These are phyloP conservation scores for Alloscopus bannaensis DNA, from an alignment of 2,888 invertebrate species.

Conservation along the genomic window DNA sequence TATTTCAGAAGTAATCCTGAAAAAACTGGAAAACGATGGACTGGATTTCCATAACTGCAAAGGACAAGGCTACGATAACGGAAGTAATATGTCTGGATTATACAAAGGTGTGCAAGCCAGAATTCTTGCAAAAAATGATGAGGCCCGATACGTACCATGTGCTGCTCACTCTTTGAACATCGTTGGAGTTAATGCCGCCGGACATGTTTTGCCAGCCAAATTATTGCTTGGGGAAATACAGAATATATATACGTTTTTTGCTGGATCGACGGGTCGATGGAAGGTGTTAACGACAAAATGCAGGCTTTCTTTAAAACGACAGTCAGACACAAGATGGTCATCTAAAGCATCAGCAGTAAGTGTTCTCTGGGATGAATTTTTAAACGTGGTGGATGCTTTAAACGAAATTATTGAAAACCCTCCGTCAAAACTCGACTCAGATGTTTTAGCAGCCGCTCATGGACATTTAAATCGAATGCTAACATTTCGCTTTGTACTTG, in stretches of 20 bases:
- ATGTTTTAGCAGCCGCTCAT: neutral
- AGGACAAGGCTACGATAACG: constrained; percentile 56
- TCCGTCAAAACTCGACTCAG: neutral
- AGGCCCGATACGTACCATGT: constrained; percentile 40
- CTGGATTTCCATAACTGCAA: constrained; percentile 41
- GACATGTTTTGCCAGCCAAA: constrained; percentile 23
- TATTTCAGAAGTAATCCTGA: constrained; percentile 13
- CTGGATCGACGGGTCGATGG: constrained; percentile 32
- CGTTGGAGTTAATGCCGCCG: constrained; percentile 35
- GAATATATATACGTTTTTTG: constrained; percentile 40
- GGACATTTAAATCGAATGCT: neutral
- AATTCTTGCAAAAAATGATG: neutral
- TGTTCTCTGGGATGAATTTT: constrained; percentile 1
- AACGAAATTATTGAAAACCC: neutral
- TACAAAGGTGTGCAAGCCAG: constrained; percentile 45
- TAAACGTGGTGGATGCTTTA: constrained; percentile 8
- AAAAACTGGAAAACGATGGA: constrained; percentile 1
- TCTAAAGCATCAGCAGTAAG: constrained; percentile 32
- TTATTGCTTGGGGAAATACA: constrained; percentile 40
- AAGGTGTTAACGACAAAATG: neutral
- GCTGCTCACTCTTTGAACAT: constrained; percentile 34
- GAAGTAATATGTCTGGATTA: constrained; percentile 48
- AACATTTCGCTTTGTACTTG: constrained; percentile 10
- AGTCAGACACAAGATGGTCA: constrained; percentile 46
- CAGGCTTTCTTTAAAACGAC: constrained; percentile 17